Evolutionary conservation across 2,113 vertebrate genomes (phyloP), one percentile per base, ranked within the genome.

Genomic region (Ceyx melanurus): DNA sequence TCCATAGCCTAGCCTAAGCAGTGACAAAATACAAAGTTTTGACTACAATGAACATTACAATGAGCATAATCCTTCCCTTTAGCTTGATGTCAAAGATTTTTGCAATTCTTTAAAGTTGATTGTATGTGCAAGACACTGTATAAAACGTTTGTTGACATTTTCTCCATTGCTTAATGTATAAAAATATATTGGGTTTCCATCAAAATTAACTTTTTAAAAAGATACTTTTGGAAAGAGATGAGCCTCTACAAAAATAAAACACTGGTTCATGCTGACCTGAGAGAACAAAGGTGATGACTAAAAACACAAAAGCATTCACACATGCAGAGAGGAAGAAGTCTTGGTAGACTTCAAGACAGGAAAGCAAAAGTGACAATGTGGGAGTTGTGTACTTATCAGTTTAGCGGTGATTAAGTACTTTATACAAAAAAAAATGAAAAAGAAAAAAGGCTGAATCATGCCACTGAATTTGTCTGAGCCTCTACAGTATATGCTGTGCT

Each of bases 121-220:
- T 51, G 31, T 86, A 64, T 61, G 17, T 84, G 86, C 72, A 83
- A 86, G 67, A 78, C 60, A 64, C 31, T 33, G 50, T 85, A 95
- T 90, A 95, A 97, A 97, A 96, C 31, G 13, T 37, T 92, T 74
- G 45, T 90, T 95, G 57, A 33, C 86, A 67, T 89, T 88, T 91
- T 90, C 50, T 82, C 25, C 18, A 50, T 65, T 93, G 28, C 51
- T 33, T 90, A 88, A 57, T 13, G 2, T 95, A 96, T 91, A 96
- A 97, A 97, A 97, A 97, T 94, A 95, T 82, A 88, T 51, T 58
- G 9, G 16, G 77, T 90, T 97, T 96, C 56, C 84, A 91, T 95
- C 93, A 88, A 88, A 95, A 88, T 58, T 86, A 82, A 76, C 54
- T 73, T 94, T 79, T 85, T 53, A 88, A 96, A 95, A 91, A 92